These are phyloP conservation scores for Mamestra brassicae DNA, from an alignment of 2,888 invertebrate genomes.

Conservation along the genomic window DNA sequence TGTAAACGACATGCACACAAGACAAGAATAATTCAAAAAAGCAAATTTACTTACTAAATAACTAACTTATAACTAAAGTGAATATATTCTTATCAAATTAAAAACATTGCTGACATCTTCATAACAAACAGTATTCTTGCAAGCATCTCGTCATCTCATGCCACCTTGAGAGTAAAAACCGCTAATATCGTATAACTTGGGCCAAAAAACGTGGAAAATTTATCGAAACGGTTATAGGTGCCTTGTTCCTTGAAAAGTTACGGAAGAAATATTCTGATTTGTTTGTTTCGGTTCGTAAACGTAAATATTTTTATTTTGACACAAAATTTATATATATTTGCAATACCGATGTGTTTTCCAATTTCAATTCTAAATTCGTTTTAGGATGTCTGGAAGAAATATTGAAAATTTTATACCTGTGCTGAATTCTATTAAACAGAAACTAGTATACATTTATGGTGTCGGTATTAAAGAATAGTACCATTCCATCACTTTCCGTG, in stretches of 20 bases:
- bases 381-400: neutral
- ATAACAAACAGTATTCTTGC: too few species aligned
- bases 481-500: too few species aligned
- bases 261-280: slow-evolving; percentile 67
- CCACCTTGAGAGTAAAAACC: neutral
- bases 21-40: too few species aligned
- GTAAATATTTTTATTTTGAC: slow-evolving; percentile 60
- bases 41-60: too few species aligned
- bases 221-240: slow-evolving; percentile 66
- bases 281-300: slow-evolving; percentile 58
- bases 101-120: too few species aligned
- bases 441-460: neutral
- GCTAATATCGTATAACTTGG: slow-evolving; percentile 15
- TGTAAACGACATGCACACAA: too few species aligned
- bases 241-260: slow-evolving; percentile 67
- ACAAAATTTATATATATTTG: slow-evolving; percentile 50
- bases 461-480: too few species aligned
- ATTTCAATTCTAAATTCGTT: slow-evolving; percentile 16
- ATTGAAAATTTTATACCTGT: neutral
- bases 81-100: too few species aligned
- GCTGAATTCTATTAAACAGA: neutral
- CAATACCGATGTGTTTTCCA: slow-evolving; percentile 23
- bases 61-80: too few species aligned
- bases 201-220: slow-evolving; percentile 50
- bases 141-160: too few species aligned